Conservation (phyloP, 2,888 invertebrate species). For the Neoascia interrupta region DNA sequence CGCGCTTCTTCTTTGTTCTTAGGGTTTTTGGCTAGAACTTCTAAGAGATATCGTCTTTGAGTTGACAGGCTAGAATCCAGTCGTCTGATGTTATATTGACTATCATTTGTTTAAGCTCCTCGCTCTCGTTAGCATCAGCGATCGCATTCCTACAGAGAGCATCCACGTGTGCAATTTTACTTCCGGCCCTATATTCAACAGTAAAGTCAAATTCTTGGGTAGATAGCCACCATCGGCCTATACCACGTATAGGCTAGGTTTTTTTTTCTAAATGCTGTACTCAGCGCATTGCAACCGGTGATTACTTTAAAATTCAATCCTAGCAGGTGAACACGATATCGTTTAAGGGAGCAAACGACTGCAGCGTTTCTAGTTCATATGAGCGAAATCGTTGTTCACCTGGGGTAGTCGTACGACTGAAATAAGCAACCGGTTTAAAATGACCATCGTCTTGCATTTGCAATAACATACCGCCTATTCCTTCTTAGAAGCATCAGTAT, state of each 20-base stretch:
- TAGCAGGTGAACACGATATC: neutral
- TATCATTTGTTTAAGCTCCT: too few species aligned
- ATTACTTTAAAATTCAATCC: neutral
- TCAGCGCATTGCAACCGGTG: neutral
- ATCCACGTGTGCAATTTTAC: neutral
- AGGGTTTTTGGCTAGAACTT: neutral
- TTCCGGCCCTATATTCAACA: too few species aligned
- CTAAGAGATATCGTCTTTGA: neutral
- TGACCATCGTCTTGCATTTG: too few species aligned
- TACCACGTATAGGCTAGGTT: neutral
- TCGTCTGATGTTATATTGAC: neutral
- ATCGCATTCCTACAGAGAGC: neutral
- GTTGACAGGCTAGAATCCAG: neutral
- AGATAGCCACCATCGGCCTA: neutral
- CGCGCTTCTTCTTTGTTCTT: neutral
- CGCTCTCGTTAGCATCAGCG: neutral
- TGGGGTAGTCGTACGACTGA: too few species aligned
- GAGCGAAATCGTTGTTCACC: too few species aligned
- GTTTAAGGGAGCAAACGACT: neutral
- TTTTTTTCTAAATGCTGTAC: neutral
- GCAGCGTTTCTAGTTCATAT: too few species aligned
- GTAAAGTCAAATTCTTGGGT: too few species aligned
- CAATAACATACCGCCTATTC: too few species aligned
- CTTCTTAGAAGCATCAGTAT: too few species aligned
- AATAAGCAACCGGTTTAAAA: too few species aligned